Evolutionary conservation across 1,140 invertebrate species (phyloP), one percentile per base, ranked within the genome.

Genomic region (Steinernema feltiae): DNA sequence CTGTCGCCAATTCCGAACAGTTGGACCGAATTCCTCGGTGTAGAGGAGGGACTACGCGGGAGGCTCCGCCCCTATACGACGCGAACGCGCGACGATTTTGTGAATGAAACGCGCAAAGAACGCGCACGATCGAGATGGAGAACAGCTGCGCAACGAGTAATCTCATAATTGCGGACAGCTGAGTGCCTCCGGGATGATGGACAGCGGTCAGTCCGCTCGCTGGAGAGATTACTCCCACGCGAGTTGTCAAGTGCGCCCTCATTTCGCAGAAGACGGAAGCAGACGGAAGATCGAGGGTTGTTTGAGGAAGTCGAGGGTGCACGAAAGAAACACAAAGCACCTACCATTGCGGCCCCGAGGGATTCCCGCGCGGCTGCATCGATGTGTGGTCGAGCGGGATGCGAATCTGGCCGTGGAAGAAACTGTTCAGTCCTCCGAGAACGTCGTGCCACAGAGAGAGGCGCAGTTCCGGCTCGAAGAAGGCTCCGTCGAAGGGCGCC

Each of bases 371-470:
- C 12, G 53, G 53, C 3, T 27, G 53, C 53, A 63, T 63, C 2
- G 53, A 63, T 7, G 53, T 63, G 24, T 63, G 53, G 24, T 63
- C 53, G 7, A 63, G 24, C 53, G 53, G 53, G 24, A 63, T 63
- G 24, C 74, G 35, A n/a, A 79, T 72, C 73, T 79, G 75, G 24
- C 78, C 78, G 69, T 79, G 78, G 69, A 79, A 79, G n/a, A 77
- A 70, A 46, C 48, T 75, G 53, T 79, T 79, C 32, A 79, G 69
- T n/a, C 78, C 78, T n/a, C 76, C 46, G 29, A 79, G 78, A 30
- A 79, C 48, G 35, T 79, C 78, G 30, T 79, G 78, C 78, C 78
- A 79, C n/a, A 79, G 75, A 17, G 75, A 63, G 12, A 63, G 53
- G 3, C 53, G 12, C 24, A 63, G 24, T 21, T 63, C 53, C 15